Percentiles rank a stretch among this genome's conserved stretches.
Conservation (phyloP, 2,888 invertebrate species). For the Saturnia japonica region DNA sequence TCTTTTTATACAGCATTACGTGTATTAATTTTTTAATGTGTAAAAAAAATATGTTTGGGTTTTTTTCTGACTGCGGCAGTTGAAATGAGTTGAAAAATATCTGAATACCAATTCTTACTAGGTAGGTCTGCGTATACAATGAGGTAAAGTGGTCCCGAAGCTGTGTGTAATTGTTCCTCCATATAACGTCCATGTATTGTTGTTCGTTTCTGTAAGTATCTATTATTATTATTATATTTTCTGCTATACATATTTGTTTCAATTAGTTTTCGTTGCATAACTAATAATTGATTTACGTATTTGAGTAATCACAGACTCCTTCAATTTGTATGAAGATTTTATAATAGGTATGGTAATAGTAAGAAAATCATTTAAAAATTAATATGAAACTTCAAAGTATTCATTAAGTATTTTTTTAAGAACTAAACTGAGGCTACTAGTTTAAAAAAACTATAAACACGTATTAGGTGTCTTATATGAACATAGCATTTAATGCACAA, state of each 20-base stretch:
- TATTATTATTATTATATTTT: conserved; percentile 24
- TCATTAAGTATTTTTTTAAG: not conserved
- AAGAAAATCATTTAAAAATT: not conserved
- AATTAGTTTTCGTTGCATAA: not conserved
- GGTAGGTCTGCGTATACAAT: conserved; percentile 41
- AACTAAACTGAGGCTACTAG: not conserved
- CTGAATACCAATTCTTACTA: conserved; percentile 2
- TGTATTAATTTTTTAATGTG: conserved; percentile 45
- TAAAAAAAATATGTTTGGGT: conserved; percentile 53
- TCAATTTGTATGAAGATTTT: not conserved
- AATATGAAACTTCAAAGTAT: not conserved
- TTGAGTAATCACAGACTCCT: not conserved
- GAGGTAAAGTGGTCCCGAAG: conserved; percentile 49
- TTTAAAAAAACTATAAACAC: not conserved
- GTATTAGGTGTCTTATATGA: not conserved
- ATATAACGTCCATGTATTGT: conserved; percentile 80
- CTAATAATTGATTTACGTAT: not conserved
- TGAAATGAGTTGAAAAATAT: conserved; percentile 19
- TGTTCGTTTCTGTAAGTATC: conserved; percentile 80
- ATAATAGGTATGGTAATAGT: not conserved
- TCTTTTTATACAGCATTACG: conserved; percentile 20
- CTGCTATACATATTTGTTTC: not conserved
- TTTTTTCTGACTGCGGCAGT: conserved; percentile 42
- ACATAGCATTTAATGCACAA: not conserved
- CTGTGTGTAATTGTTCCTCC: conserved; percentile 49